These are phyloP conservation scores for Diaperis boleti DNA, from an alignment of 2,888 invertebrate genomes.

Conservation along the genomic window DNA sequence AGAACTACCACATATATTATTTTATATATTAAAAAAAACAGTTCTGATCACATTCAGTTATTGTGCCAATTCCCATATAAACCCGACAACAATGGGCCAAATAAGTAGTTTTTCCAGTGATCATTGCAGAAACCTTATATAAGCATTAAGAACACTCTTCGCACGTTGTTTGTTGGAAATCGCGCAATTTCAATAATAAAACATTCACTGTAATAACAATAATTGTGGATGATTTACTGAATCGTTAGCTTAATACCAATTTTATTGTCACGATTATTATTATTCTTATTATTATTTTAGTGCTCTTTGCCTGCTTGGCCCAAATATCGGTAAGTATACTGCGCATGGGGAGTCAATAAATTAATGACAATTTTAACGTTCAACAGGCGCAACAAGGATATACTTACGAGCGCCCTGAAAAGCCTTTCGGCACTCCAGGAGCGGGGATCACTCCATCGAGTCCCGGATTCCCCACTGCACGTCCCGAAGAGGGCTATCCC, in stretches of 20 bases:
- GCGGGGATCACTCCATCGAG: neutral
- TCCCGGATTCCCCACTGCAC: neutral
- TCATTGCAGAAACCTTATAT: too few species aligned
- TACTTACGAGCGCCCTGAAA: conserved; percentile 78
- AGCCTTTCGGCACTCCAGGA: conserved; percentile 67
- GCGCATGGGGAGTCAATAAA: neutral
- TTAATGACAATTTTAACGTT: conserved; percentile 3
- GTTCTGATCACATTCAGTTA: too few species aligned
- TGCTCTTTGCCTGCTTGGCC: conserved; percentile 39
- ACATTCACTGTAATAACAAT: too few species aligned
- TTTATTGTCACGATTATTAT: conserved; percentile 14
- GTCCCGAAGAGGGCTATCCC: conserved; percentile 9
- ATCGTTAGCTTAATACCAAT: conserved; percentile 21
- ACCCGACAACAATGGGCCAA: too few species aligned
- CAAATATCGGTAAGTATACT: conserved; percentile 45
- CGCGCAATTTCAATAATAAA: too few species aligned
- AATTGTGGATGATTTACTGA: neutral
- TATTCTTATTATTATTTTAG: conserved; percentile 44
- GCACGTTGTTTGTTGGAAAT: too few species aligned
- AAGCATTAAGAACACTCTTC: too few species aligned
- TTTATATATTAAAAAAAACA: neutral
- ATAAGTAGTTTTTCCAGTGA: too few species aligned
- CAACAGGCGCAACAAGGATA: conserved; percentile 79
- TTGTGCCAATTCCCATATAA: too few species aligned
- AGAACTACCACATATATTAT: neutral